Conservation (phyloP, 2,888 invertebrate genomes). For the Chaetogeoica ovagalla region DNA sequence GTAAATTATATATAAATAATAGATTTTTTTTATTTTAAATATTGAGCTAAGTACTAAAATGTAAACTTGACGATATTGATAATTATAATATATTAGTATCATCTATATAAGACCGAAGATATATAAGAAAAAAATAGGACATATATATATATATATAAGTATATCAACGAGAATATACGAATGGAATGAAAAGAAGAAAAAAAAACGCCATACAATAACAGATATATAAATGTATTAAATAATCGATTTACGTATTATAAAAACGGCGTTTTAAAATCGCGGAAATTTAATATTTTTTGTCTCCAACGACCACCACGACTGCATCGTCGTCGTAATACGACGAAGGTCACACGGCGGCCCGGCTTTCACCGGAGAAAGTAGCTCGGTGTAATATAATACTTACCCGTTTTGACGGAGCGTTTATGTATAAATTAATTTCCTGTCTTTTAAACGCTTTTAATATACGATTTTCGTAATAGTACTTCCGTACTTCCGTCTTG, state of each 20-base stretch:
- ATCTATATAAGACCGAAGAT: too few relatives aligned
- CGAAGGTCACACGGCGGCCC: conserved; percentile 15
- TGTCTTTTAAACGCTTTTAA: background rate
- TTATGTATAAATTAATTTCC: conserved; percentile 9
- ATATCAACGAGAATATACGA: too few relatives aligned
- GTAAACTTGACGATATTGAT: too few relatives aligned
- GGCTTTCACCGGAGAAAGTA: conserved; percentile 50
- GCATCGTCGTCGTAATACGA: background rate
- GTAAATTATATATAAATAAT: too few relatives aligned
- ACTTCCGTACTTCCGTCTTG: conserved; percentile 37
- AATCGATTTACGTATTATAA: background rate
- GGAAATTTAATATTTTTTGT: background rate
- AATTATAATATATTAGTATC: too few relatives aligned
- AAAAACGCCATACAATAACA: too few relatives aligned
- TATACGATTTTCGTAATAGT: conserved; percentile 15
- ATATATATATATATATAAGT: too few relatives aligned
- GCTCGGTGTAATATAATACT: conserved; percentile 2
- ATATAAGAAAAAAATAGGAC: too few relatives aligned
- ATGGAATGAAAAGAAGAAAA: too few relatives aligned
- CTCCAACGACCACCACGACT: background rate
- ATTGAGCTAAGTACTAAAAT: too few relatives aligned
- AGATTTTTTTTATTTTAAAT: too few relatives aligned
- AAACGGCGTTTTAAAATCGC: background rate
- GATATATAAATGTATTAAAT: background rate
- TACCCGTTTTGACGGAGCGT: conserved; percentile 6